A percentile compares a stretch with the other conserved stretches of the same genome.
phyloP scores from a whole-genome alignment of 2,888 invertebrate genomes.

The Tachystola acroxantha region DNA sequence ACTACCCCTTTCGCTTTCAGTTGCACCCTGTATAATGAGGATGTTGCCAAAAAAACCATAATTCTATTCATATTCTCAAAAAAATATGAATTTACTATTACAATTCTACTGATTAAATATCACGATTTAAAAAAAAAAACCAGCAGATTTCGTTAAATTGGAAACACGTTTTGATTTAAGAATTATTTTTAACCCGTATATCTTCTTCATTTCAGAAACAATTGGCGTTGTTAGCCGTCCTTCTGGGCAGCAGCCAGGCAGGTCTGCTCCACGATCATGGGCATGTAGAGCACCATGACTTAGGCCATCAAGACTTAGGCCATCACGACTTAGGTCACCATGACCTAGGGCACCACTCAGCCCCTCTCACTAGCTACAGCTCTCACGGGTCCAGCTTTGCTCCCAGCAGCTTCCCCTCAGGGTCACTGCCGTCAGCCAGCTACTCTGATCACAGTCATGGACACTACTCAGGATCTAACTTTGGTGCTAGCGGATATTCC shows the following conservation, averaged over 20 bases:
- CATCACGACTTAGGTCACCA: constrained; percentile 9
- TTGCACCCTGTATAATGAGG: too few species aligned
- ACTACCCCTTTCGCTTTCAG: too few species aligned
- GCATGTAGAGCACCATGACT: constrained; percentile 21
- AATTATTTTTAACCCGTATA: background rate
- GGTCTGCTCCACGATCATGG: constrained; percentile 49
- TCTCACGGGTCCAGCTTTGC: constrained; percentile 42
- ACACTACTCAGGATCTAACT: constrained; percentile 16
- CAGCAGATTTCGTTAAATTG: too few species aligned
- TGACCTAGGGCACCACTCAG: constrained; percentile 4
- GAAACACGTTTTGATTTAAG: background rate
- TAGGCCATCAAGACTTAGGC: constrained; percentile 12
- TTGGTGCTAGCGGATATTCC: constrained; percentile 8
- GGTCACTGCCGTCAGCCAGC: constrained; percentile 61
- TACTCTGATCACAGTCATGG: constrained; percentile 38
- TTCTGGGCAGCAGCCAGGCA: constrained; percentile 57
- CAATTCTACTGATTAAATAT: too few species aligned
- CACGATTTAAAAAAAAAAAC: too few species aligned
- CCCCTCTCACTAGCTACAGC: constrained; percentile 9
- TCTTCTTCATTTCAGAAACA: constrained; percentile 53
- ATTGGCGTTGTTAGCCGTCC: constrained; percentile 60
- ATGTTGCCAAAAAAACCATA: too few species aligned
- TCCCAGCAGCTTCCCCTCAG: constrained; percentile 62
- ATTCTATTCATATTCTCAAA: too few species aligned
- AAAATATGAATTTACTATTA: too few species aligned